These are phyloP conservation scores for Dryocosmus kuriphilus DNA, from an alignment of 2,888 invertebrate species.

Conservation along the genomic window DNA sequence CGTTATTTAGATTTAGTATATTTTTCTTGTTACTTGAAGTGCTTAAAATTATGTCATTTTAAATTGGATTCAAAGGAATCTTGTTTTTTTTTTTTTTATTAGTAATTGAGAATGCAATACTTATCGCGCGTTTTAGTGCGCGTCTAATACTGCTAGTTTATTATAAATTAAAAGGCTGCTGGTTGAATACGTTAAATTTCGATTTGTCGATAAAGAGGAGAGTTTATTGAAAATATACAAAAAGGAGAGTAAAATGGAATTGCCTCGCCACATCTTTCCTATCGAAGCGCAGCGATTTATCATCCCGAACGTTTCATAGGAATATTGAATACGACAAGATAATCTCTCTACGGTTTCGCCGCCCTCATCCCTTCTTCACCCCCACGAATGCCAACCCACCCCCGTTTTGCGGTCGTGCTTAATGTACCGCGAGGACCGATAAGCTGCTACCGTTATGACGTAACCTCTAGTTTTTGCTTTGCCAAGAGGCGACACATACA, in stretches of 20 bases:
- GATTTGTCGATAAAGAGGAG: neutral
- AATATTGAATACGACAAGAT: constrained; percentile 79
- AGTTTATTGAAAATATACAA: constrained; percentile 14
- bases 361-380: constrained; percentile 49
- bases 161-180: neutral
- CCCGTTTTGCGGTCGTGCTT: constrained; percentile 70
- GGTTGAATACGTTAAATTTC: no score
- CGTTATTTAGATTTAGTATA: no score
- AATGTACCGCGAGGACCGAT: constrained; percentile 77
- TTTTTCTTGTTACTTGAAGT: no score
- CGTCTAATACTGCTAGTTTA: no score
- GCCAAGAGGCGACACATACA: constrained; percentile 51
- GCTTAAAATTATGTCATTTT: no score
- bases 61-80: no score
- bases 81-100: no score
- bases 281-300: constrained; percentile 75
- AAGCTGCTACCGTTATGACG: constrained; percentile 72
- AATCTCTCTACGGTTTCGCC: constrained; percentile 71
- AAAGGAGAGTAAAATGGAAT: constrained; percentile 19
- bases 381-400: constrained; percentile 55
- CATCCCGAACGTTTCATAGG: constrained; percentile 76
- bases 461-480: constrained; percentile 68
- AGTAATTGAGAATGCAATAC: no score
- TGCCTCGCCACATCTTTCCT: constrained; percentile 64
- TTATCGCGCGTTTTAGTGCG: no score